Evolutionary conservation across 1,140 invertebrate genomes (phyloP).

Genomic region (Lepidurus apus): DNA sequence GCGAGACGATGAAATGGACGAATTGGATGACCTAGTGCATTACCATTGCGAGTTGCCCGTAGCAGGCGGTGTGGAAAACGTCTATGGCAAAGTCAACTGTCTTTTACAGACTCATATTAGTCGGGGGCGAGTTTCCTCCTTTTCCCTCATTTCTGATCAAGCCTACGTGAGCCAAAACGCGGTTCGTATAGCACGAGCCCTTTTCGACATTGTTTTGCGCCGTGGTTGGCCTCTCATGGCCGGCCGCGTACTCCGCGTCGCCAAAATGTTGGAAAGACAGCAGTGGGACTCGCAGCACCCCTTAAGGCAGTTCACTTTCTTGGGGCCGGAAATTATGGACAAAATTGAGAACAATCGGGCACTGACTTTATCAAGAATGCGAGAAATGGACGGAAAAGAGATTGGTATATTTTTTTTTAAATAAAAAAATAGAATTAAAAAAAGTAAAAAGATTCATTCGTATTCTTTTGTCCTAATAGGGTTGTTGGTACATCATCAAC

Average conservation of each 20-base stretch:
- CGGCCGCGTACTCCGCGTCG: conserved; percentile 58
- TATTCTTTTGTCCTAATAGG: conserved; percentile 49
- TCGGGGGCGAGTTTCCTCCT: conserved; percentile 67
- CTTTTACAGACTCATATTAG: conserved; percentile 89
- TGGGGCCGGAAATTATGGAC: conserved; percentile 69
- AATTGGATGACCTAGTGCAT: conserved; percentile 68
- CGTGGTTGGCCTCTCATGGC: conserved; percentile 86
- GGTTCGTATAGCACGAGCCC: conserved; percentile 76
- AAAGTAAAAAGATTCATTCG: not conserved
- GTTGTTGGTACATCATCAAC: conserved; percentile 67
- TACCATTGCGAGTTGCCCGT: conserved; percentile 70
- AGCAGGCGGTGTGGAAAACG: conserved; percentile 76
- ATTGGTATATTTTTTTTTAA: conserved; percentile 55
- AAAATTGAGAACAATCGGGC: conserved; percentile 70
- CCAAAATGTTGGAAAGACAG: conserved; percentile 76
- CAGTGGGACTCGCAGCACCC: conserved; percentile 84
- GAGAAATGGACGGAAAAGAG: conserved; percentile 81
- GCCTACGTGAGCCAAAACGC: conserved; percentile 90
- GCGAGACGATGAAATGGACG: conserved; percentile 87
- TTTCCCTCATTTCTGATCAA: conserved; percentile 88
- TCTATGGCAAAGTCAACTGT: conserved; percentile 95
- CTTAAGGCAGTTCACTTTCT: conserved; percentile 73
- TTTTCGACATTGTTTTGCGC: conserved; percentile 89
- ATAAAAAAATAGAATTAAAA: not conserved
- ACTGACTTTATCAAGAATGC: conserved; percentile 66